Base-by-base conservation (phyloP, 2,888 invertebrate genomes). In the Therioaphis trifolii region DNA sequence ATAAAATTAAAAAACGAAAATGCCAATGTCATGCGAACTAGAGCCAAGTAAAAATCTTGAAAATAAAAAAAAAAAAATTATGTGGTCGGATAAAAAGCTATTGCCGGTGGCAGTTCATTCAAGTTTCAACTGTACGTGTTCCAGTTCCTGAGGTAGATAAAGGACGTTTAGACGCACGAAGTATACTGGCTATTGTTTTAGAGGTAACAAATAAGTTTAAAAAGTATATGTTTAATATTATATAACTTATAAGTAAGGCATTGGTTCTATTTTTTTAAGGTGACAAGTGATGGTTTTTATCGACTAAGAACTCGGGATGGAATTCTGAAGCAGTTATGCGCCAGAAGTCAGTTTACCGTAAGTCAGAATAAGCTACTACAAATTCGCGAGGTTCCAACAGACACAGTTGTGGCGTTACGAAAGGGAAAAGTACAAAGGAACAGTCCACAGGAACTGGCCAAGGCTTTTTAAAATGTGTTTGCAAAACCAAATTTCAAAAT, bases 51-150 rank as follows among this genome's bases (percentile, higher is more conserved):
- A 68, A 68, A 68, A 68, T 66, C 21, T 68, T 21, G 40, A 68
- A 68, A 68, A 40, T 43, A 40, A 68, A 68, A 40, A n/a, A 12
- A 68, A 40, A 35, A 68, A 68, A 68, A 68, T 68, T 11, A 68
- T 40, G 21, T 40, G 21, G 21, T 68, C 68, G 40, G 40, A 21
- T 68, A 68, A 21, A 40, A 68, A 68, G 68, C 40, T 68, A 21
- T 40, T 68, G 1, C 68, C 40, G 40, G n/a, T 43, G 21, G 40
- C 9, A 68, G 21, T 68, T 68, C 40, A 68, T 40, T 68, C n/a
- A n/a, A n/a, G n/a, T n/a, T n/a, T n/a, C n/a, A 68, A 68, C 21
- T 40, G 68, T 68, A 68, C 11, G 40, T 68, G 21, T 68, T 40
- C n/a, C 40, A 68, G 68, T 68, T 21, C 68, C 40, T n/a, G 21